These are phyloP conservation scores for Trypoxylus dichotomus DNA, from an alignment of 1,140 invertebrate species.

Conservation along the genomic window DNA sequence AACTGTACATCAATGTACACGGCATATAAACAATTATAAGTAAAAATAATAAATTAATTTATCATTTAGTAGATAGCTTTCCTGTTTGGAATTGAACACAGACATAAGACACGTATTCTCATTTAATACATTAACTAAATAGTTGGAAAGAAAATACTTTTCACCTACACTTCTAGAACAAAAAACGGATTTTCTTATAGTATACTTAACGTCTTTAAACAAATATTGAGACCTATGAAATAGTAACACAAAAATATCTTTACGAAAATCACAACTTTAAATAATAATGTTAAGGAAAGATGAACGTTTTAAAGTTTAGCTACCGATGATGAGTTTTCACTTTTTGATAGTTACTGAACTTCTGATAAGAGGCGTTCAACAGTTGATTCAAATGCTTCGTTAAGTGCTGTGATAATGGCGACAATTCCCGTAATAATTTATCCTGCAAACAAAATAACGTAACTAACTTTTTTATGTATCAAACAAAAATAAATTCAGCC, in stretches of 20 bases:
- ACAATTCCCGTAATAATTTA: slow-evolving; percentile 75
- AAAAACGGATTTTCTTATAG: too few species aligned
- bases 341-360: slow-evolving; percentile 84
- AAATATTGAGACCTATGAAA: neutral
- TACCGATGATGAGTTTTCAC: slow-evolving; percentile 70
- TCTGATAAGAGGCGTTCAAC: slow-evolving; percentile 78
- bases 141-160: too few species aligned
- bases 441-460: slow-evolving; percentile 58
- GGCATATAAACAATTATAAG: too few species aligned
- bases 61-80: too few species aligned
- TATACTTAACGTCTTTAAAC: too few species aligned
- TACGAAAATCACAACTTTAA: neutral
- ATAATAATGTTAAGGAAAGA: neutral
- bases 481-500: too few species aligned
- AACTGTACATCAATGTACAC: neutral
- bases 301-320: slow-evolving; percentile 41
- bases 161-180: too few species aligned
- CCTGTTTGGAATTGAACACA: too few species aligned
- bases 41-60: too few species aligned
- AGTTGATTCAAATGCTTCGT: slow-evolving; percentile 87
- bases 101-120: too few species aligned
- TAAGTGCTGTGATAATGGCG: slow-evolving; percentile 76
- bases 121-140: too few species aligned
- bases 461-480: too few species aligned
- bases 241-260: neutral